phyloP scores from a whole-genome alignment of 2,113 vertebrate genomes.

The Calidris pugnax region DNA sequence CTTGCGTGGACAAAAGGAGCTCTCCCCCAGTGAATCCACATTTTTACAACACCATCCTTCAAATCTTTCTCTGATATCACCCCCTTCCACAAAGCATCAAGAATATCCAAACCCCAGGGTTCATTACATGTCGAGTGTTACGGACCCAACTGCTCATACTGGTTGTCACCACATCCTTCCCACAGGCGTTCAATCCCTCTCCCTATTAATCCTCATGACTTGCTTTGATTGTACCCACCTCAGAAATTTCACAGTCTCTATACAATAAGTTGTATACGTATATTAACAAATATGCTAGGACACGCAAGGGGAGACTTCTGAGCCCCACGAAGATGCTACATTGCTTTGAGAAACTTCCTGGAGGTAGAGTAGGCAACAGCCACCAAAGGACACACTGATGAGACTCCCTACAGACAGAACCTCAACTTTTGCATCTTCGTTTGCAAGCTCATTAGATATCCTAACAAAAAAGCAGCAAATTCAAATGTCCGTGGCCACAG shows the following conservation, averaged over 20 bases:
- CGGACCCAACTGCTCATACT: not conserved
- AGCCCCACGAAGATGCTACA: not conserved
- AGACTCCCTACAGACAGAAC: not conserved
- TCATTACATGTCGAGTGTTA: rapidly evolving
- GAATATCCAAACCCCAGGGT: not conserved
- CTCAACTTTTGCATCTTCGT: not conserved
- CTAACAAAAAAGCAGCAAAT: not conserved
- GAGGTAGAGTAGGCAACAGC: not conserved
- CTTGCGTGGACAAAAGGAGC: not conserved
- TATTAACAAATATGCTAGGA: too few species aligned
- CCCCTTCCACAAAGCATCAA: not conserved
- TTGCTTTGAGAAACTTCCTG: not conserved
- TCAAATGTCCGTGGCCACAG: not conserved
- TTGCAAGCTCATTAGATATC: not conserved
- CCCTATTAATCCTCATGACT: not conserved
- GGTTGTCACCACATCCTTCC: not conserved
- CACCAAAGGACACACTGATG: not conserved
- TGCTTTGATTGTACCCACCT: not conserved
- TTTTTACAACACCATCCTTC: not conserved
- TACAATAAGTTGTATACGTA: not conserved
- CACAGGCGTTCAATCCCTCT: not conserved
- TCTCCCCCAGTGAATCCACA: not conserved
- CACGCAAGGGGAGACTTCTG: not conserved
- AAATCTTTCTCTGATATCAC: not conserved
- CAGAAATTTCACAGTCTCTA: not conserved